Evolutionary conservation across 2,888 invertebrate species (phyloP).

Genomic region (Ctena decussata): DNA sequence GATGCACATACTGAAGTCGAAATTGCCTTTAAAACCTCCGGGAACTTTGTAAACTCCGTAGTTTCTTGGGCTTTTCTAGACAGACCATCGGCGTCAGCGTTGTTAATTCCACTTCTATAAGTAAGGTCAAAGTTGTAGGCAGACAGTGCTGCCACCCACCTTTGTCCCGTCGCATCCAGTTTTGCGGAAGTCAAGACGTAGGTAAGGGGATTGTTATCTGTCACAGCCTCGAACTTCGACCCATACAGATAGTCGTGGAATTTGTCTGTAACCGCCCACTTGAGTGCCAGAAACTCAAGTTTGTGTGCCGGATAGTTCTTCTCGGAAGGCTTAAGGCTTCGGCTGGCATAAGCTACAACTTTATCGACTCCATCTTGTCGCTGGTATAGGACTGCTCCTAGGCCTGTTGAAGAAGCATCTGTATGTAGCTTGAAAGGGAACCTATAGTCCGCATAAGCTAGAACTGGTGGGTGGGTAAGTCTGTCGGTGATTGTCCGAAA

Average conservation of each 20-base stretch:
- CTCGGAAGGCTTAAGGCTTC: conserved; percentile 5
- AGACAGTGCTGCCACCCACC: background rate
- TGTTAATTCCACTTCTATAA: background rate
- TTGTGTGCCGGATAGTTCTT: background rate
- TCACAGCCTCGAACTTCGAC: background rate
- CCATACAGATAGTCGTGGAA: conserved; percentile 6
- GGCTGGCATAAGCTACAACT: background rate
- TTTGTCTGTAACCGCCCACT: conserved; percentile 4
- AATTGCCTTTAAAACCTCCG: background rate
- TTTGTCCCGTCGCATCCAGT: no score
- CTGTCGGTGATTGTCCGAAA: background rate
- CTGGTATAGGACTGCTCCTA: background rate
- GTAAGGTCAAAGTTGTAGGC: background rate
- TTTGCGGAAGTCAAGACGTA: background rate
- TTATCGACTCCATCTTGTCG: background rate
- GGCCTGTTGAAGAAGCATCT: background rate
- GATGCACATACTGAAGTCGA: background rate
- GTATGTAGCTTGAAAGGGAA: background rate
- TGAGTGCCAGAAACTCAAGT: background rate
- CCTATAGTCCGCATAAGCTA: conserved; percentile 3
- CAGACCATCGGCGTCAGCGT: background rate
- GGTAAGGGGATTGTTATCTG: background rate
- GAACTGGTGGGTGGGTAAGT: background rate
- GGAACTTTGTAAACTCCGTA: background rate
- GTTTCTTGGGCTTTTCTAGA: background rate